Evolutionary conservation across 1,140 invertebrate species (phyloP).

Genomic region (Littorina saxatilis): DNA sequence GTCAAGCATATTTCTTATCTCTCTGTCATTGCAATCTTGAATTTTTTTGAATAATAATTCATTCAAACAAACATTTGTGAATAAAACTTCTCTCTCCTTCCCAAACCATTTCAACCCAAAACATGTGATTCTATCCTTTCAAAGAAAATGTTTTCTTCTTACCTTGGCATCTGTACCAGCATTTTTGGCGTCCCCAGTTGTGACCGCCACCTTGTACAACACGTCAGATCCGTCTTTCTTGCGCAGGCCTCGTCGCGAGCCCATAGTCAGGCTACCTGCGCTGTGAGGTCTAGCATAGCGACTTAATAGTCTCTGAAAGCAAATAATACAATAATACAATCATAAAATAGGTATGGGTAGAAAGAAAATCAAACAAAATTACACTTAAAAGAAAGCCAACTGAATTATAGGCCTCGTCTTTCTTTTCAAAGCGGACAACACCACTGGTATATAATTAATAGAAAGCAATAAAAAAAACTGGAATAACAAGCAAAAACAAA

Average conservation of each 20-base stretch:
- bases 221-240: constrained; percentile 52
- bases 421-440: no score
- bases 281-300: neutral
- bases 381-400: no score
- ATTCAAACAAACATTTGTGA: no score
- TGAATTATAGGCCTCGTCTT: no score
- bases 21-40: no score
- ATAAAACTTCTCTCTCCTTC: no score
- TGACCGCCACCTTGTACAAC: constrained; percentile 73
- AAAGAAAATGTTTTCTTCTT: neutral
- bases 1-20: no score
- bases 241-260: neutral
- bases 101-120: no score
- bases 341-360: neutral
- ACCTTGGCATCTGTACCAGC: constrained; percentile 74
- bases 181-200: constrained; percentile 71
- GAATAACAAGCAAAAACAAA: constrained; percentile 26
- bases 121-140: no score
- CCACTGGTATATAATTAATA: neutral
- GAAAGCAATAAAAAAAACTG: neutral
- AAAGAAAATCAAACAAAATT: no score
- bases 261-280: neutral
- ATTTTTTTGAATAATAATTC: no score
- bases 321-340: neutral
- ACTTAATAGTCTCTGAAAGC: constrained; percentile 1